Percentiles rank a stretch among this genome's conserved stretches.
phyloP scores from a whole-genome alignment of 2,888 invertebrate genomes.

The Subacronicta megacephala region DNA sequence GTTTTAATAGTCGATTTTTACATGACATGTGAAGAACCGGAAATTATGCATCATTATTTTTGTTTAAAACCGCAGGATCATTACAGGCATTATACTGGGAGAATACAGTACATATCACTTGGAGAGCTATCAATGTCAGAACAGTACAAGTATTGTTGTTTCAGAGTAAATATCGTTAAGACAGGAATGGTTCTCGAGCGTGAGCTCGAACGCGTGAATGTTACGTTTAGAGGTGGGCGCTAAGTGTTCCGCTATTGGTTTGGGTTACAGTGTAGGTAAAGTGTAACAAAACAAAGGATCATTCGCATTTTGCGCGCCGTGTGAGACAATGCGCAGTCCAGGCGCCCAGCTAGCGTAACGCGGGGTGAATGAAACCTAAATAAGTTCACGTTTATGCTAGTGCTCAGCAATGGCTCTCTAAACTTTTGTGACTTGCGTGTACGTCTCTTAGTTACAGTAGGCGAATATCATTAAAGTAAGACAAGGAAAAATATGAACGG shows the following conservation, averaged over 20 bases:
- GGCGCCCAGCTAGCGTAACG: slow-evolving; percentile 80
- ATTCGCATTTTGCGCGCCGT: slow-evolving; percentile 76
- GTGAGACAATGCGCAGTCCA: slow-evolving; percentile 83
- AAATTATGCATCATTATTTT: slow-evolving; percentile 53
- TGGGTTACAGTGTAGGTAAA: slow-evolving; percentile 79
- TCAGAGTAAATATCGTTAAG: slow-evolving; percentile 77
- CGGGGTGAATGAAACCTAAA: slow-evolving; percentile 85
- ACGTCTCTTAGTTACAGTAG: slow-evolving; percentile 45
- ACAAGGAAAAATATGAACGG: slow-evolving; percentile 47
- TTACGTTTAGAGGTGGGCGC: slow-evolving; percentile 79
- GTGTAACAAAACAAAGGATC: slow-evolving; percentile 85
- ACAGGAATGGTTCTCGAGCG: slow-evolving; percentile 68
- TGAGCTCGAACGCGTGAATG: slow-evolving; percentile 71
- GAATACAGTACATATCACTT: slow-evolving; percentile 59
- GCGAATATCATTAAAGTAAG: slow-evolving; percentile 51
- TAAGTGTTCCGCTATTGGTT: slow-evolving; percentile 78
- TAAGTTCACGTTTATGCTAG: slow-evolving; percentile 72
- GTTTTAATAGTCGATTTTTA: slow-evolving; percentile 57
- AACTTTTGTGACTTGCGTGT: slow-evolving; percentile 50
- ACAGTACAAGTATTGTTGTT: slow-evolving; percentile 72
- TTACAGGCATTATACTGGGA: slow-evolving; percentile 39
- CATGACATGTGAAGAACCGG: slow-evolving; percentile 40
- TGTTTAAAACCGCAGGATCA: slow-evolving; percentile 33
- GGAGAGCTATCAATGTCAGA: slow-evolving; percentile 71
- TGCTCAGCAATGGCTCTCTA: slow-evolving; percentile 54